Conservation (phyloP, 2,113 vertebrate species). For the Arizona elegans region DNA sequence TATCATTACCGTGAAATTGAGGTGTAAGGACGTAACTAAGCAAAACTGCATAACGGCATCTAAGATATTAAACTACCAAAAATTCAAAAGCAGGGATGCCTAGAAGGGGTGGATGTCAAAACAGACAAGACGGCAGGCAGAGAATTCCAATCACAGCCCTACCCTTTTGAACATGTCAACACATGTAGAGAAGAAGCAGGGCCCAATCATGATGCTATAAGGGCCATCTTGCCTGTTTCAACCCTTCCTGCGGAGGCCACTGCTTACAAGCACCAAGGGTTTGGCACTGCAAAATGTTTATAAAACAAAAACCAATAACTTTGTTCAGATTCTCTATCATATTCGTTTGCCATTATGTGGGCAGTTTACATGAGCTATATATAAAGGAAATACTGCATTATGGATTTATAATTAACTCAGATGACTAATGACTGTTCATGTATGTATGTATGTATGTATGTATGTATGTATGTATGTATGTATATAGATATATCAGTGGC, state of each 20-base stretch:
- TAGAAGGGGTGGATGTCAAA: not conserved
- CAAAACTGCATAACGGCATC: not conserved
- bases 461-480: too few relatives aligned
- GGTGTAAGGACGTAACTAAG: not conserved
- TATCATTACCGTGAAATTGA: not conserved
- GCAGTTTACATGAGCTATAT: not conserved
- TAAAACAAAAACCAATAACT: not conserved
- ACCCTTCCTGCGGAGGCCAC: not conserved
- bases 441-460: not conserved
- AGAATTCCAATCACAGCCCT: not conserved
- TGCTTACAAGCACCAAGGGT: not conserved
- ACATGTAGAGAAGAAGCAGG: not conserved
- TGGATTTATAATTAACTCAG: not conserved
- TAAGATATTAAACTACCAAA: not conserved
- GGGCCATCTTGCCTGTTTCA: not conserved
- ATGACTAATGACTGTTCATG: not conserved
- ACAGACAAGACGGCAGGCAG: not conserved
- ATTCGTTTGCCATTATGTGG: not conserved
- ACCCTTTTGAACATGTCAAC: not conserved
- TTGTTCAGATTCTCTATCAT: not conserved
- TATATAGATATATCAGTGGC: not conserved
- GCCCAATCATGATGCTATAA: not conserved
- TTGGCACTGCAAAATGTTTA: not conserved
- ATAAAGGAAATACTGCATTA: not conserved
- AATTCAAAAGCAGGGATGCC: not conserved